Evolutionary conservation across 2,888 invertebrate species (phyloP).

Genomic region (Phyllotreta striolata): DNA sequence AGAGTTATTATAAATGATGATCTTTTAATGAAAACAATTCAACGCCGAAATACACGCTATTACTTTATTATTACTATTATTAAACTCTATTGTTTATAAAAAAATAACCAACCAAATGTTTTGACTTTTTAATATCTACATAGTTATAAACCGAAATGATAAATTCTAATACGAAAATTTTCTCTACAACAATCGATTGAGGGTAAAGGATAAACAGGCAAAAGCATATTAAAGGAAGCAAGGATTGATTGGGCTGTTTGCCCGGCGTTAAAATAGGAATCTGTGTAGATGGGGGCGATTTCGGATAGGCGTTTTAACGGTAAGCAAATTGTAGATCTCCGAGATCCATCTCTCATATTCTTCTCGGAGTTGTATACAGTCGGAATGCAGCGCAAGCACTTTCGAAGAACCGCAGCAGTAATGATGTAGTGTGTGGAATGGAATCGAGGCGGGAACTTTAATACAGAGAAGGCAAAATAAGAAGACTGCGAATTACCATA

Average conservation of each 20-base stretch:
- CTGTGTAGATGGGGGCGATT: background rate
- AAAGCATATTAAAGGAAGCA: background rate
- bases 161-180: too few species aligned
- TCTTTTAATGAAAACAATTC: too few species aligned
- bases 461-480: slow-evolving; percentile 31
- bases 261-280: background rate
- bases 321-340: slow-evolving; percentile 22
- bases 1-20: too few species aligned
- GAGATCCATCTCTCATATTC: slow-evolving; percentile 37
- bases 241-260: background rate
- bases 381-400: slow-evolving; percentile 48
- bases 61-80: too few species aligned
- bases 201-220: too few species aligned
- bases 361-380: slow-evolving; percentile 40
- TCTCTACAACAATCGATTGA: too few species aligned
- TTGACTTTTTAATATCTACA: too few species aligned
- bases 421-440: slow-evolving; percentile 52
- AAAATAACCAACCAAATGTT: too few species aligned
- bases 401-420: slow-evolving; percentile 48
- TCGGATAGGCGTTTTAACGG: slow-evolving; percentile 10
- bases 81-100: too few species aligned
- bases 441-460: slow-evolving; percentile 44
- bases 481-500: slow-evolving; percentile 30
- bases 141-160: too few species aligned
- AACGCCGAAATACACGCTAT: too few species aligned